A percentile compares a stretch with the other conserved stretches of the same genome.
phyloP scores from a whole-genome alignment of 2,113 vertebrate genomes.

The Ceyx cyanopectus region DNA sequence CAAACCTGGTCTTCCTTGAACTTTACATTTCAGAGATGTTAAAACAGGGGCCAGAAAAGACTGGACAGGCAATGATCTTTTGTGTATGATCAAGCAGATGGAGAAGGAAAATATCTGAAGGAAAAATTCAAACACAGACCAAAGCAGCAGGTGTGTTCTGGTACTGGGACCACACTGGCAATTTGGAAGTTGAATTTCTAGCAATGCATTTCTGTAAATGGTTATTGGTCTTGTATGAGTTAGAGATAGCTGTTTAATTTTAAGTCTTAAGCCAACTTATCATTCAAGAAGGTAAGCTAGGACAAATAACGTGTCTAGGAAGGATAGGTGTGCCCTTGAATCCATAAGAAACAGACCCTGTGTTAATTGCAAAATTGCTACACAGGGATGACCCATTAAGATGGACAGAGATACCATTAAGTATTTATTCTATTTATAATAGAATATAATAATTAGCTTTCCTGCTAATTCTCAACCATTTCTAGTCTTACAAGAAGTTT shows the following conservation, averaged over 20 bases:
- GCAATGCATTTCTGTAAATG: not conserved
- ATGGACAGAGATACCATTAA: not conserved
- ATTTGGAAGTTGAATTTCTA: not conserved
- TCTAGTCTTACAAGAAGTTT: not conserved
- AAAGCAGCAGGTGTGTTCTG: not conserved
- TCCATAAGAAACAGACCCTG: not conserved
- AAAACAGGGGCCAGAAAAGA: not conserved
- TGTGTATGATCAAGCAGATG: not conserved
- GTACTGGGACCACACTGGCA: not conserved
- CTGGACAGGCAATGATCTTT: not conserved
- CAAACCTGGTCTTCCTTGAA: not conserved
- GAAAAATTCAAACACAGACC: not conserved
- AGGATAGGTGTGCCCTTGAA: not conserved
- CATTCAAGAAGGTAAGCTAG: not conserved
- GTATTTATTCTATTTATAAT: not conserved
- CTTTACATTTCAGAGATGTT: not conserved
- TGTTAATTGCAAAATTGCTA: not conserved
- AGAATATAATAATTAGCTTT: not conserved
- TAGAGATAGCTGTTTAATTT: not conserved
- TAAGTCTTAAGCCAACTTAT: not conserved
- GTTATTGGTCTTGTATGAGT: not conserved
- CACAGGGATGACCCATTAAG: not conserved
- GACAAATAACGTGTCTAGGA: not conserved
- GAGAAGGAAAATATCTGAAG: not conserved
- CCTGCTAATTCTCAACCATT: not conserved